Conservation (phyloP, 2,797 vertebrate species). For the Gobionotothen gibberifrons region DNA sequence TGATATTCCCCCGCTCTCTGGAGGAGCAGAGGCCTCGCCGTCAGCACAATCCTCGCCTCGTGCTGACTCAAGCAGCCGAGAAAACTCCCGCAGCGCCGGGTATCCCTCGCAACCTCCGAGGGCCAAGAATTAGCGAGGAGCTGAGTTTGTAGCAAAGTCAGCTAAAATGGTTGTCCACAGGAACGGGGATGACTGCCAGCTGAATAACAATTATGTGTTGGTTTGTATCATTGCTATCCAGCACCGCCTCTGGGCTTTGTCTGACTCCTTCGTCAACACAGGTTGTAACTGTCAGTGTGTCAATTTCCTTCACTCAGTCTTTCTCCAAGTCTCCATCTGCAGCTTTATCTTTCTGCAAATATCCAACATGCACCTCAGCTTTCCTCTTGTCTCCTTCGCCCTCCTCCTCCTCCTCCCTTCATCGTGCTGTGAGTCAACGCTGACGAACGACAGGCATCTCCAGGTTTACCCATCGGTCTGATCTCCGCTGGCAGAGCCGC, state of each 20-base stretch:
- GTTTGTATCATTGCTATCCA: conserved; percentile 24
- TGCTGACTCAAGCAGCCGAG: conserved; percentile 74
- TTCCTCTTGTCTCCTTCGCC: conserved; percentile 14
- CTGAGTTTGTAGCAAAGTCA: conserved; percentile 61
- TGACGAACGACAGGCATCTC: conserved; percentile 48
- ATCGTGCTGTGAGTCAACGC: conserved; percentile 45
- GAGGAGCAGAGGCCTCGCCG: conserved; percentile 56
- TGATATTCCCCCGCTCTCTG: conserved; percentile 67
- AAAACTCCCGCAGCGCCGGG: conserved; percentile 51
- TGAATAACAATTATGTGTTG: conserved; percentile 62
- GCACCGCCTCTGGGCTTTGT: conserved; percentile 29
- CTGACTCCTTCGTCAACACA: conserved; percentile 37
- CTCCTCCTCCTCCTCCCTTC: conserved; percentile 11
- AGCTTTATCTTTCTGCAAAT: conserved; percentile 55
- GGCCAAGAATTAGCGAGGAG: conserved; percentile 47
- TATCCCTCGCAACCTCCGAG: conserved; percentile 50
- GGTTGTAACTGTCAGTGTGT: conserved; percentile 56
- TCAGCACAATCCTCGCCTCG: conserved; percentile 74
- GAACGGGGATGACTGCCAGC: conserved; percentile 45
- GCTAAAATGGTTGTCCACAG: conserved; percentile 58
- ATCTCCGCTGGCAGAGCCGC: conserved; percentile 47
- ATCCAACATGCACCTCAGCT: conserved; percentile 52
- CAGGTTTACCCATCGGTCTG: conserved; percentile 63
- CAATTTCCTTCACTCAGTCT: conserved; percentile 45
- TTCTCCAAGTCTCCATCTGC: conserved; percentile 66